Evolutionary conservation across 2,113 vertebrate genomes (phyloP), one percentile per base, ranked within the genome.

Genomic region (Sisor rabdophorus): DNA sequence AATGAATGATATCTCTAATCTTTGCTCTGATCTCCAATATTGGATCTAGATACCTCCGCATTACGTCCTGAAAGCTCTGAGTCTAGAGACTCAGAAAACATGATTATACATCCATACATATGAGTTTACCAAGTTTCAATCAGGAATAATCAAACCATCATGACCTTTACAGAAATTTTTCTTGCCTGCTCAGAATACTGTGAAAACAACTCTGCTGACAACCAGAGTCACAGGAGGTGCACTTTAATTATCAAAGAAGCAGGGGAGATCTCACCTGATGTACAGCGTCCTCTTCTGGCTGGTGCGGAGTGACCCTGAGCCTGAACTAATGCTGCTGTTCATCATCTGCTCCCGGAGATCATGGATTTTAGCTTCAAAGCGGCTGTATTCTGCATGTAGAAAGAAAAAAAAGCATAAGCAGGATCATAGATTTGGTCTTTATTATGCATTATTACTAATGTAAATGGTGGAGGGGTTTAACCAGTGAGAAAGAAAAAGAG

Each of bases 181-280:
- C 30, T 5, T 56, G 28, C 19, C n/a, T 56, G 15, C 0, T 40
- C 20, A 15, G 19, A 56, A 36, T 13, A 16, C 48, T 12, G 7
- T 15, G 12, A 65, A 26, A 36, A 36, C 32, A 6, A 36, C 32
- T 3, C 32, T 36, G 32, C 32, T 36, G 6, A 36, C n/a, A n/a
- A n/a, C n/a, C n/a, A n/a, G n/a, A n/a, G 40, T 47, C 30, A 17
- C 36, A n/a, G 24, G 36, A 67, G 68, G 48, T 36, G 36, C 32
- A 55, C 32, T 55, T 30, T 71, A 79, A 75, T 77, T 55, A 71
- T 15, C 65, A 52, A 54, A 47, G 44, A 60, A n/a, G 16, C 17
- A 20, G 22, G 11, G n/a, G 47, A 59, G 47, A 8, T 36, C 81
- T 90, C 90, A 95, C 94, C 94, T 94, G n/a, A n/a, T n/a, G n/a